These are phyloP conservation scores for Nasonia vitripennis DNA, from an alignment of 1,140 invertebrate species.

Conservation along the genomic window DNA sequence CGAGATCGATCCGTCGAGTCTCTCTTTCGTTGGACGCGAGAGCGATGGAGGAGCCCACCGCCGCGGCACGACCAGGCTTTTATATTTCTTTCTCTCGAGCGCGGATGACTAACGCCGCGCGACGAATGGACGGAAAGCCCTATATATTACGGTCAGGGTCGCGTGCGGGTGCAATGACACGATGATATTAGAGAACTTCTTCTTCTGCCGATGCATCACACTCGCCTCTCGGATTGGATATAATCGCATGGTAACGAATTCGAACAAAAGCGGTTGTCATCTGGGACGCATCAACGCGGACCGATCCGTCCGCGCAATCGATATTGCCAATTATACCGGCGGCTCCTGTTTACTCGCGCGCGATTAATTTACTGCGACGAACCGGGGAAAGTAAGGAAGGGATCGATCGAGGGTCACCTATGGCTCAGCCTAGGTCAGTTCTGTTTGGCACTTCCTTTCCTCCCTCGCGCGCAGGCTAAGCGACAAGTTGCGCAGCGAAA, in stretches of 20 bases:
- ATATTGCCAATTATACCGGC: conserved; percentile 9
- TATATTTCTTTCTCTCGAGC: not conserved
- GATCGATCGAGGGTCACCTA: not conserved
- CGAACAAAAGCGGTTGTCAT: too few relatives aligned
- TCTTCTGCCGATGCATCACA: not conserved
- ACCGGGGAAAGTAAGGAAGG: not conserved
- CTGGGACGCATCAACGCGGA: too few relatives aligned
- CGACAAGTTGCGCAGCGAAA: conserved; percentile 47
- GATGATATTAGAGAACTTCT: not conserved
- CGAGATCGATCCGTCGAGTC: not conserved
- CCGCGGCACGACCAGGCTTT: not conserved
- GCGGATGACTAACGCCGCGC: not conserved
- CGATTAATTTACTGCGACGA: not conserved
- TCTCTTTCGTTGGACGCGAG: not conserved
- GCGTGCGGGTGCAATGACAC: conserved; percentile 35
- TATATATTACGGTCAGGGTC: conserved; percentile 49
- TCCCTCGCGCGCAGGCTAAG: not conserved
- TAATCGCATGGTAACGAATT: too few relatives aligned
- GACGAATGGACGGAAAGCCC: not conserved
- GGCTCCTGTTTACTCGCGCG: not conserved
- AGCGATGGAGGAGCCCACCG: not conserved
- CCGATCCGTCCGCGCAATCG: not conserved
- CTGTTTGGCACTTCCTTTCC: conserved; percentile 67
- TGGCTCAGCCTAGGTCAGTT: conserved; percentile 70
- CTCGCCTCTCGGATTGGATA: not conserved